These are phyloP conservation scores for Mythimna lalbum DNA, from an alignment of 2,888 invertebrate genomes.

Conservation along the genomic window DNA sequence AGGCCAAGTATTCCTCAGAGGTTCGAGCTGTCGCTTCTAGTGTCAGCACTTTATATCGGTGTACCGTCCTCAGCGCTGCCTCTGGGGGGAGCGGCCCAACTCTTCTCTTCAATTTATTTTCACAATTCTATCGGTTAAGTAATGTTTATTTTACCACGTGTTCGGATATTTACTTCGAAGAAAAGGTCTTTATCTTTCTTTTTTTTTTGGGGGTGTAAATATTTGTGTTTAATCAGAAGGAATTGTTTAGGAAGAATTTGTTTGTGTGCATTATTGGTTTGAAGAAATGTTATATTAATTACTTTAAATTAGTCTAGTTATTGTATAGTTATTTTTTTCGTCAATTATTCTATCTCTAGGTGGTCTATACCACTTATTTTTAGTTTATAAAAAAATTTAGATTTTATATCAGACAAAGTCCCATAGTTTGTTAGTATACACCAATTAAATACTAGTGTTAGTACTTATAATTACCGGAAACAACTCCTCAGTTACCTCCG, in stretches of 20 bases:
- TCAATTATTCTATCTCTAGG: too few species aligned
- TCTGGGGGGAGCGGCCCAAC: constrained; percentile 46
- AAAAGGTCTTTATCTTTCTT: constrained; percentile 9
- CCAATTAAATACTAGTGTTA: too few species aligned
- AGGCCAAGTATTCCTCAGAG: constrained; percentile 10
- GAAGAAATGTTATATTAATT: neutral
- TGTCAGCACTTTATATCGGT: constrained; percentile 14
- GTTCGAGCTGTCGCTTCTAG: constrained; percentile 29
- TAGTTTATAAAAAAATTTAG: too few species aligned
- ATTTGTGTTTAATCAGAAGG: neutral
- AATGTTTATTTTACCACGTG: constrained; percentile 48
- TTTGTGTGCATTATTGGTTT: neutral
- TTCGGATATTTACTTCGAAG: constrained; percentile 13
- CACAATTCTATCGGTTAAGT: constrained; percentile 44
- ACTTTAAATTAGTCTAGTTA: too few species aligned
- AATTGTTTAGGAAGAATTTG: too few species aligned
- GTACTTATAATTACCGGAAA: too few species aligned
- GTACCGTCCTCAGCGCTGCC: constrained; percentile 12
- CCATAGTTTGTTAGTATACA: too few species aligned
- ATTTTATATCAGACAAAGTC: too few species aligned
- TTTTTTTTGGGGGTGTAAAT: neutral
- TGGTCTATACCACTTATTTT: too few species aligned
- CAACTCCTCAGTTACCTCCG: too few species aligned
- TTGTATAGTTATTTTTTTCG: too few species aligned
- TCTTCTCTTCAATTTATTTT: constrained; percentile 54